phyloP scores from a whole-genome alignment of 2,113 vertebrate species.

The Terrapene triunguis region DNA sequence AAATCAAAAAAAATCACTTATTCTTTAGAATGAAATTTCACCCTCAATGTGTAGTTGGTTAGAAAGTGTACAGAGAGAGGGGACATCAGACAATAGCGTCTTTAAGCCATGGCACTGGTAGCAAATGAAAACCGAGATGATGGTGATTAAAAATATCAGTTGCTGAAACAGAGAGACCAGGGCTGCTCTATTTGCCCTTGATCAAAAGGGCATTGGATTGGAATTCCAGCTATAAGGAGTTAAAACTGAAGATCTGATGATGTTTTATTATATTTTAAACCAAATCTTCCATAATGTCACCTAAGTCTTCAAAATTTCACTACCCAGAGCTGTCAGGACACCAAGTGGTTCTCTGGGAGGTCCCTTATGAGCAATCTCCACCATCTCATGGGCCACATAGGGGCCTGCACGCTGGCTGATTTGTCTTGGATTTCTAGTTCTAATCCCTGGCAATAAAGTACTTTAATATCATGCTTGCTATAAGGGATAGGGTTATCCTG shows the following conservation, averaged over 20 bases:
- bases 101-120: slow-evolving; percentile 26
- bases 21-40: slow-evolving; percentile 45
- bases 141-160: slow-evolving; percentile 35
- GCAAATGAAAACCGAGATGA: slow-evolving; percentile 37
- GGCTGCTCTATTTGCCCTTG: slow-evolving; percentile 15
- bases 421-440: slow-evolving; percentile 3
- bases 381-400: not conserved
- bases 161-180: not conserved
- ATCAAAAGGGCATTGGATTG: not conserved
- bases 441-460: slow-evolving; percentile 8
- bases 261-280: slow-evolving; percentile 14
- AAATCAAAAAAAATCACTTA: not conserved
- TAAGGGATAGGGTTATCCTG: not conserved
- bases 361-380: not conserved
- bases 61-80: slow-evolving; percentile 9
- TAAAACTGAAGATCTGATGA: slow-evolving; percentile 37
- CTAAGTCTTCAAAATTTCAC: slow-evolving; percentile 31
- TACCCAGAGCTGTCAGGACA: slow-evolving; percentile 54
- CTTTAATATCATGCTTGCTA: not conserved
- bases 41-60: not conserved
- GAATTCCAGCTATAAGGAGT: slow-evolving; percentile 27
- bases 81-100: not conserved
- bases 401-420: not conserved
- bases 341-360: not conserved
- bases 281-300: slow-evolving; percentile 34